Base-by-base conservation (phyloP, 2,797 vertebrate genomes). In the Myotis planiceps region DNA sequence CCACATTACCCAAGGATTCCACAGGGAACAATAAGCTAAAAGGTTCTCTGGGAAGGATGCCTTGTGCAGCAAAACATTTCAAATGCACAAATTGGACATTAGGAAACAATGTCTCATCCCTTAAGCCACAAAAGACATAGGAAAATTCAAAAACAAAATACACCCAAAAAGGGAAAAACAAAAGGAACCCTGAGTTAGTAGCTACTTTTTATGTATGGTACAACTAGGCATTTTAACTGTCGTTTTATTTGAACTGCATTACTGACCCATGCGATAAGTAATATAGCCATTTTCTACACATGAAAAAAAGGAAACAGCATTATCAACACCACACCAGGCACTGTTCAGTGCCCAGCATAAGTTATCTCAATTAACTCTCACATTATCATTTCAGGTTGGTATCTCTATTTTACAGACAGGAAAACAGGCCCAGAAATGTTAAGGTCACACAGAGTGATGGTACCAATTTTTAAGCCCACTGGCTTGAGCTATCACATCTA, bases 61-160 rank as follows among this genome's bases (percentile, higher is more conserved):
- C 47, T 27, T 93, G n/a, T 32, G 25, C 9, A 81, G 76, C 58
- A 84, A 92, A 94, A 80, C 18, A 92, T 63, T 66, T 88, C 86
- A 92, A 80, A 90, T 14, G 34, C 29, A 80, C 58, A 15, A 80
- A 93, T 0, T 39, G 16, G 53, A 87, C 55, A 85, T 84, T 29
- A 45, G 42, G 27, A 88, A 94, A 94, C 42, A 81, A 86, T 34
- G n/a, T 81, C 47, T 92, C 76, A 88, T 34, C 23, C 65, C 55
- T 94, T 84, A 88, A 68, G 18, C 39, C 71, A 89, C 23, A 92
- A 88, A 2, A 72, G 42, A 76, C n/a, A 80, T 27, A 93, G 16
- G 39, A 93, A 88, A 89, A 81, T 21, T 7, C 19, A 76, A 72
- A 81, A 92, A 69, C 12, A 92, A 93, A 94, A 85, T 6, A 60